Conservation (phyloP, 2,113 vertebrate genomes). For the Furnarius figulus region DNA sequence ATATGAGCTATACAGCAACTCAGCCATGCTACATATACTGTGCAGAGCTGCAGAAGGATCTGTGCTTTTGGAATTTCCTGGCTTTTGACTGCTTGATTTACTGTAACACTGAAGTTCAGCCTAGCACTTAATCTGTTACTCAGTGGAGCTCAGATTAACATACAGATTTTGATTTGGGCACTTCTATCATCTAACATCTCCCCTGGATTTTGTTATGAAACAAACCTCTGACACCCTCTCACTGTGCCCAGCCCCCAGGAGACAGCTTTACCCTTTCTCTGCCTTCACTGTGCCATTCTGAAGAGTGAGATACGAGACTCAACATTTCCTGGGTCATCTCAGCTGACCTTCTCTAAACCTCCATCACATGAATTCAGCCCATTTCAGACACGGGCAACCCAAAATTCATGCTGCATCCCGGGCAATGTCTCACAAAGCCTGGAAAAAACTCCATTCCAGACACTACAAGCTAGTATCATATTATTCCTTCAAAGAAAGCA, state of each 20-base stretch:
- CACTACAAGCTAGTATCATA: neutral
- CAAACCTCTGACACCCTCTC: neutral
- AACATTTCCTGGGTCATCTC: neutral
- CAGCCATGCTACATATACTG: neutral
- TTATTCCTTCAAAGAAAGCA: neutral
- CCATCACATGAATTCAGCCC: neutral
- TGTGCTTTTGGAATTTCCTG: neutral
- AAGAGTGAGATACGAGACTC: neutral
- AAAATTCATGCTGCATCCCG: neutral
- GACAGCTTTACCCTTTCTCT: neutral
- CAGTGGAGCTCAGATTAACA: neutral
- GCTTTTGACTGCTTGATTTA: neutral
- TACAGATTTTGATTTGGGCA: neutral
- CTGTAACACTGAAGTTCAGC: neutral
- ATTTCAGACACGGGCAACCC: neutral
- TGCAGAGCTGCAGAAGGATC: neutral
- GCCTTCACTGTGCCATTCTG: neutral
- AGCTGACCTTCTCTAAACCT: neutral
- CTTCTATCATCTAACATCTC: neutral
- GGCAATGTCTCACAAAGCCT: rapidly evolving
- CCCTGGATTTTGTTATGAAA: neutral
- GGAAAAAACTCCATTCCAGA: neutral
- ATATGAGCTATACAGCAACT: neutral
- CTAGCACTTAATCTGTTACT: neutral
- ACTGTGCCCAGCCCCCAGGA: neutral